phyloP scores from a whole-genome alignment of 2,113 vertebrate genomes.

The Onychostoma macrolepis region DNA sequence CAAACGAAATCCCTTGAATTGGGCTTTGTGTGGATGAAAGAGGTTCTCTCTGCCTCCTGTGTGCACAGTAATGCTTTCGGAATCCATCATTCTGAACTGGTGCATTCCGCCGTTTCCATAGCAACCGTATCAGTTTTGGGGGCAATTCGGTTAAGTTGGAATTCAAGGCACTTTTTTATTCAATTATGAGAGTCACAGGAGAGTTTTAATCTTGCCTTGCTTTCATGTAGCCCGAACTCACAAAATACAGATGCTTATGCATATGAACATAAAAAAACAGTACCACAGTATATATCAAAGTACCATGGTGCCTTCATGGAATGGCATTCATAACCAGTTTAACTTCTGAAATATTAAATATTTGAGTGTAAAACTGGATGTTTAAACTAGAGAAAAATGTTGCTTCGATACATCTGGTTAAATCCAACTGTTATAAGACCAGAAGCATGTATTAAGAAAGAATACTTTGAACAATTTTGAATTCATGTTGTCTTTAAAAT shows the following conservation, averaged over 20 bases:
- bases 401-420: background rate
- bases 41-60: slow-evolving; percentile 24
- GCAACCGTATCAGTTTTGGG: slow-evolving; percentile 43
- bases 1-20: slow-evolving; percentile 27
- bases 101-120: slow-evolving; percentile 46
- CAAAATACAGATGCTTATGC: background rate
- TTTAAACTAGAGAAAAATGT: background rate
- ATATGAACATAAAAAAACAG: background rate
- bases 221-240: background rate
- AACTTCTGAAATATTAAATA: background rate
- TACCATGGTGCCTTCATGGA: background rate
- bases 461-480: background rate
- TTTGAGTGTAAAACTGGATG: background rate
- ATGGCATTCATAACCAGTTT: background rate
- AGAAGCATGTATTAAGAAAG: background rate
- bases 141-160: slow-evolving; percentile 51
- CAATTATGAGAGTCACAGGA: slow-evolving; percentile 41
- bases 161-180: slow-evolving; percentile 51
- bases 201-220: slow-evolving; percentile 21
- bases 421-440: background rate
- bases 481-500: background rate
- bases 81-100: slow-evolving; percentile 1
- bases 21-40: slow-evolving; percentile 46
- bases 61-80: slow-evolving; percentile 3
- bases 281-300: background rate